These are phyloP conservation scores for Hydrozoanthus tunicans DNA, from an alignment of 64 coral and sea anemone genomes.

Conservation along the genomic window DNA sequence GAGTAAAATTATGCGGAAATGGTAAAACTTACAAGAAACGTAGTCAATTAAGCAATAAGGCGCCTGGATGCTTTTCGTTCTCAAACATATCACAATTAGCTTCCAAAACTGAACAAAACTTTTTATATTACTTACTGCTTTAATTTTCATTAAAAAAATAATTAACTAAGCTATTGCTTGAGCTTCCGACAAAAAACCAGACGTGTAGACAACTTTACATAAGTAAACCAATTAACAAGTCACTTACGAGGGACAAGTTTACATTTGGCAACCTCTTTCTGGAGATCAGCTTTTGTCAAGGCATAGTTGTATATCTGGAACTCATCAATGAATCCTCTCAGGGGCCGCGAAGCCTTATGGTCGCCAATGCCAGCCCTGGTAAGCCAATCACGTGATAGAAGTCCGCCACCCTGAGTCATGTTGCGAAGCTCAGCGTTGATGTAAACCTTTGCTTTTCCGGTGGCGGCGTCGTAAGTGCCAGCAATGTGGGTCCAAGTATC, in stretches of 20 bases:
- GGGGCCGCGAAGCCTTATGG: slow-evolving; percentile 90
- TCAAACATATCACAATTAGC: too few species aligned
- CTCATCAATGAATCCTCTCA: slow-evolving; percentile 95
- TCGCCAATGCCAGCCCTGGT: slow-evolving; percentile 94
- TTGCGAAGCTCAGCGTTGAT: slow-evolving; percentile 91
- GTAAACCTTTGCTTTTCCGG: slow-evolving; percentile 94
- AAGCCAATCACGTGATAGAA: slow-evolving; percentile 91
- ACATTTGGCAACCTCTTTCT: slow-evolving; percentile 64
- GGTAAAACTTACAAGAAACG: too few species aligned
- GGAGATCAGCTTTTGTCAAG: slow-evolving; percentile 71
- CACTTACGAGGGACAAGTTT: slow-evolving; percentile 60
- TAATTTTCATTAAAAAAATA: too few species aligned
- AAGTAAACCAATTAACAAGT: neutral
- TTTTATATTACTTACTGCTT: too few species aligned
- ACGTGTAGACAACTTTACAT: neutral
- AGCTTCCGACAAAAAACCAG: neutral
- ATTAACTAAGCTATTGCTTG: neutral
- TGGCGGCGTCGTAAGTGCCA: slow-evolving; percentile 91
- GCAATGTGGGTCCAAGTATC: slow-evolving; percentile 89
- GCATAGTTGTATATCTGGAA: slow-evolving; percentile 99
- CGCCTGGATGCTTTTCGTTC: too few species aligned
- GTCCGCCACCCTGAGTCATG: slow-evolving; percentile 86
- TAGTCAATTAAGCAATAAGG: too few species aligned
- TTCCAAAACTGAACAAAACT: too few species aligned
- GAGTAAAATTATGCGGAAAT: too few species aligned